These are phyloP conservation scores for Drosophila sp. DNA, from an alignment of 1,140 invertebrate genomes.

Conservation along the genomic window DNA sequence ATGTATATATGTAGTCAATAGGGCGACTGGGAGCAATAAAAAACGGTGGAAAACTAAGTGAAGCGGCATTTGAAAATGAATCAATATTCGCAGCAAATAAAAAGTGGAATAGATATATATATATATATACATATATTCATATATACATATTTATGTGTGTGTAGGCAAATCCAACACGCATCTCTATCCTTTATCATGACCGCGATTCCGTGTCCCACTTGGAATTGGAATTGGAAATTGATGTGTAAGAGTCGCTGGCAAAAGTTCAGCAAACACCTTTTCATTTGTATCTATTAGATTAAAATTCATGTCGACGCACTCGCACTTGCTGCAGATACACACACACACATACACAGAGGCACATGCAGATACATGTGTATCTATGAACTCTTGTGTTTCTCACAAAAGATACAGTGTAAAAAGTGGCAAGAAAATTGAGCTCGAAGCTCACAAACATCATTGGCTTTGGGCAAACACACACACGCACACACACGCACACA, in stretches of 20 bases:
- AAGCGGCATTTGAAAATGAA: slow-evolving; percentile 43
- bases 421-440: slow-evolving; percentile 61
- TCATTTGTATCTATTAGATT: slow-evolving; percentile 84
- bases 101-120: background rate
- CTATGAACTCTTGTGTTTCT: slow-evolving; percentile 25
- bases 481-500: slow-evolving; percentile 11
- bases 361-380: slow-evolving; percentile 5
- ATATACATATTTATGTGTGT: no score
- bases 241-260: background rate
- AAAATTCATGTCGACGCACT: slow-evolving; percentile 82
- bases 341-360: slow-evolving; percentile 31
- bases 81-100: slow-evolving; percentile 29
- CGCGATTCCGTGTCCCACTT: background rate
- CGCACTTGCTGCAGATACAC: slow-evolving; percentile 41
- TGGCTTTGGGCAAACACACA: slow-evolving; percentile 55
- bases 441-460: slow-evolving; percentile 71
- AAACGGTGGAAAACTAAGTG: slow-evolving; percentile 31
- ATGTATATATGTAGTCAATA: slow-evolving; percentile 28
- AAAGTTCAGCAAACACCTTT: slow-evolving; percentile 69
- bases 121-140: no score
- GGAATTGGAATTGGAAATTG: background rate
- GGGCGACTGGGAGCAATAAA: slow-evolving; percentile 65
- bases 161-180: background rate
- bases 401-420: slow-evolving; percentile 37
- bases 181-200: background rate